Evolutionary conservation across 2,888 invertebrate species (phyloP).

Genomic region (Drosophila imparisetae): DNA sequence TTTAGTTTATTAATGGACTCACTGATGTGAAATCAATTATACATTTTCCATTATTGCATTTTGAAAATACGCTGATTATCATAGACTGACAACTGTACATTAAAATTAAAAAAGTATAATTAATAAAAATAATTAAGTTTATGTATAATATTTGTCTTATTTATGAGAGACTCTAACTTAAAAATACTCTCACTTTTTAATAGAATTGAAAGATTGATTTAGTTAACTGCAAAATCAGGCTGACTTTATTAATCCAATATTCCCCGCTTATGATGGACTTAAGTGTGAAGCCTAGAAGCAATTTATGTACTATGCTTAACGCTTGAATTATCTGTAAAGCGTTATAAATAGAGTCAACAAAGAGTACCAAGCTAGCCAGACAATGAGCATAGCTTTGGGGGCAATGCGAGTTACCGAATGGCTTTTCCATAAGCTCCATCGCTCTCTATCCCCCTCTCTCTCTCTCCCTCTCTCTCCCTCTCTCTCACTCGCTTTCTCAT

Average conservation of each 20-base stretch:
- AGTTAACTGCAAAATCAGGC: too few species aligned
- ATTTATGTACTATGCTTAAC: constrained; percentile 29
- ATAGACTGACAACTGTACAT: too few species aligned
- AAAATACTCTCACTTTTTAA: background rate
- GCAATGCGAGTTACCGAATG: constrained; percentile 20
- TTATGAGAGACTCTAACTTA: background rate
- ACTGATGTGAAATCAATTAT: too few species aligned
- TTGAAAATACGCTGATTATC: too few species aligned
- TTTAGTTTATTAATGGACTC: too few species aligned
- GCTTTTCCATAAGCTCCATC: constrained; percentile 52
- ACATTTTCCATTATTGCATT: too few species aligned
- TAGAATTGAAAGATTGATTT: background rate
- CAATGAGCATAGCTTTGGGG: constrained; percentile 43
- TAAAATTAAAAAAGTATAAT: too few species aligned
- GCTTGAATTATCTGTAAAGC: constrained; percentile 38
- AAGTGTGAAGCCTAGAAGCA: constrained; percentile 2
- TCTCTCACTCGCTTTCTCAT: constrained; percentile 8
- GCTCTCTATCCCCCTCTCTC: background rate
- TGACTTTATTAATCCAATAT: constrained; percentile 10
- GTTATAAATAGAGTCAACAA: constrained; percentile 46
- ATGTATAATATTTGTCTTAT: too few species aligned
- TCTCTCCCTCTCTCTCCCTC: background rate
- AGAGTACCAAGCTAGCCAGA: constrained; percentile 25
- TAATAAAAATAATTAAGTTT: too few species aligned
- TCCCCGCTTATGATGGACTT: constrained; percentile 25